Evolutionary conservation across 2,888 invertebrate genomes (phyloP).

Genomic region (Myathropa florea): DNA sequence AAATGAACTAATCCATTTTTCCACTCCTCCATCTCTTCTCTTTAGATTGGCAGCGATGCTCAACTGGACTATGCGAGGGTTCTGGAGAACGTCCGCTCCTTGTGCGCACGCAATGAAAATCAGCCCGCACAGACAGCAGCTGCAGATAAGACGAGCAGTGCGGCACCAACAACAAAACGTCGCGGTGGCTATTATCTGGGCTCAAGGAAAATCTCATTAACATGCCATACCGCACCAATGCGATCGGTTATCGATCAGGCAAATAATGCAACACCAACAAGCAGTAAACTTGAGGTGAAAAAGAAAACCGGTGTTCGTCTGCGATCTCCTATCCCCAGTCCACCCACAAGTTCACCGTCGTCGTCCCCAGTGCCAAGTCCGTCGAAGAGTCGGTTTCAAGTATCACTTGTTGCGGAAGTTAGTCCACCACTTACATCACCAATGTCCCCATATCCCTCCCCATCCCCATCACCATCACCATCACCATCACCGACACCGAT

Average conservation of each 20-base stretch:
- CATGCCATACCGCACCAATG: conserved; percentile 84
- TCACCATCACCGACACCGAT: conserved; percentile 63
- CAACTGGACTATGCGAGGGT: conserved; percentile 80
- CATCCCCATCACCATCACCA: conserved; percentile 73
- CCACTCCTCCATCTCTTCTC: background rate
- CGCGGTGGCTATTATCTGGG: conserved; percentile 79
- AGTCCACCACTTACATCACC: conserved; percentile 77
- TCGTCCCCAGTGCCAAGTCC: conserved; percentile 85
- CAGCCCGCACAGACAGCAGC: conserved; percentile 75
- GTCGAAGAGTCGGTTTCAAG: conserved; percentile 80
- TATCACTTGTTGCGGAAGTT: conserved; percentile 79
- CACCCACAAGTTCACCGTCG: conserved; percentile 85
- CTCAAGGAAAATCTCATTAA: conserved; percentile 87
- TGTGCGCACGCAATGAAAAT: conserved; percentile 84
- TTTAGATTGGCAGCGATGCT: conserved; percentile 78
- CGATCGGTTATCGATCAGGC: conserved; percentile 80
- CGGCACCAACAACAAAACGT: conserved; percentile 72
- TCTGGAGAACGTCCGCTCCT: conserved; percentile 83
- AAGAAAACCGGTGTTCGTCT: conserved; percentile 82
- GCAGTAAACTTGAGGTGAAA: conserved; percentile 78
- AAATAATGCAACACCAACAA: conserved; percentile 73
- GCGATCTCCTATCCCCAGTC: conserved; percentile 85
- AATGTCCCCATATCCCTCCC: conserved; percentile 72
- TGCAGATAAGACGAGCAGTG: conserved; percentile 73
- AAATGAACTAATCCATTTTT: background rate